Base-by-base conservation (phyloP, 2,888 invertebrate genomes). In the Drosophila melanocephala region DNA sequence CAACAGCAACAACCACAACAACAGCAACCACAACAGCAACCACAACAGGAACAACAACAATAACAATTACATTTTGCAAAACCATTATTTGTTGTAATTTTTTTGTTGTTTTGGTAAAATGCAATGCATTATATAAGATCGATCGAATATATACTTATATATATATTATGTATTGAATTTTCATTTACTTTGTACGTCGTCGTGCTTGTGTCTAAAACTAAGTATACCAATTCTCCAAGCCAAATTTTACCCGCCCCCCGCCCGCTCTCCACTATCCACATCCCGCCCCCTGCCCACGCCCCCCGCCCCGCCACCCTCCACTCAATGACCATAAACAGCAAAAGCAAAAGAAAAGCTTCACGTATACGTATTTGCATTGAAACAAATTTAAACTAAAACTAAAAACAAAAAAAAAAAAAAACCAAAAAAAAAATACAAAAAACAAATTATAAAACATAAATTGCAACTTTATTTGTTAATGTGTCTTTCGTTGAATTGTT, bases 131-230 rank as follows among this genome's bases (percentile, higher is more conserved):
- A 75, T 80, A 75, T 78, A 71, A 80, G 62, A 77, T 79, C 75
- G 83, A 85, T 83, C 80, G 67, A 84, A 84, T 83, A 83, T 84
- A 83, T 73, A 79, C 55, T 60, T 81, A 56, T 62, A 68, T 69
- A 81, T 72, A 80, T 74, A 81, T 81, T 73, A 84, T 84, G 75
- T 81, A 83, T 84, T 83, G 80, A 83, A 74, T 67, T 77, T 79
- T 86, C 37, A 73, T 84, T 87, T 83, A 79, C 68, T 84, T 85
- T 86, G 84, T 87, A 83, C 85, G 83, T 84, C 84, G 87, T 87
- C 87, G 83, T 87, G 87, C 87, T 87, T 87, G 87, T 87, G 88
- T 87, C 86, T 83, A 85, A 79, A 86, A 88, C 75, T 83, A 87
- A 86, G 77, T 82, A 87, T 80, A 75, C 69, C 74, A 64, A 69